Conservation (phyloP, 2,888 invertebrate species). For the Pinctada fucata region DNA sequence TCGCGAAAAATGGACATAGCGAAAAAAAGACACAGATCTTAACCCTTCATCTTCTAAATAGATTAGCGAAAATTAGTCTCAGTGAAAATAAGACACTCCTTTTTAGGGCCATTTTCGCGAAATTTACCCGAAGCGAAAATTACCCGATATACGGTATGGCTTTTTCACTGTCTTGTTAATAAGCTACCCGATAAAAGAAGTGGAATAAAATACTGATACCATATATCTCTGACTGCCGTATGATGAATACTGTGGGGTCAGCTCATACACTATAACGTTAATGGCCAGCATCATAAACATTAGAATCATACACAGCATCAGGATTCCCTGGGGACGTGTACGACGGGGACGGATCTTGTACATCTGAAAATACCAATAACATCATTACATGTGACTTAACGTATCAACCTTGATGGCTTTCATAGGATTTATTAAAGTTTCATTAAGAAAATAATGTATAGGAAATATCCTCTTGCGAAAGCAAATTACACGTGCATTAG, state of each 20-base stretch:
- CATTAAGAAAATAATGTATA: background rate
- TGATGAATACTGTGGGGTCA: conserved; percentile 77
- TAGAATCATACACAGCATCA: conserved; percentile 76
- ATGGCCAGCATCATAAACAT: conserved; percentile 76
- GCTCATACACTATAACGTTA: conserved; percentile 76
- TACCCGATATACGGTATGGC: too few relatives aligned
- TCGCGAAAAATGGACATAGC: too few relatives aligned
- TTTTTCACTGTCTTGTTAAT: too few relatives aligned
- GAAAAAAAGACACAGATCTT: too few relatives aligned
- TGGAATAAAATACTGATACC: conserved; percentile 35
- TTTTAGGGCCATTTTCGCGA: too few relatives aligned
- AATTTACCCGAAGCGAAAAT: too few relatives aligned
- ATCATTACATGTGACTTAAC: background rate
- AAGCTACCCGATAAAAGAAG: too few relatives aligned
- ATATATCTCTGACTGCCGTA: conserved; percentile 77
- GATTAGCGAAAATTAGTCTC: too few relatives aligned
- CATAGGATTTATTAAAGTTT: background rate
- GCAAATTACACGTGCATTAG: background rate
- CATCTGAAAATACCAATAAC: conserved; percentile 66
- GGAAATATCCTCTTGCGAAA: background rate
- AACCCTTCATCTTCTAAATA: too few relatives aligned
- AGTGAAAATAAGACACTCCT: too few relatives aligned
- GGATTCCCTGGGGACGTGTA: conserved; percentile 76
- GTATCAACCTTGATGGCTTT: background rate
- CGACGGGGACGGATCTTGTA: conserved; percentile 75